Evolutionary conservation across 2,888 invertebrate genomes (phyloP).

Genomic region (Leptogaster cylindrica): DNA sequence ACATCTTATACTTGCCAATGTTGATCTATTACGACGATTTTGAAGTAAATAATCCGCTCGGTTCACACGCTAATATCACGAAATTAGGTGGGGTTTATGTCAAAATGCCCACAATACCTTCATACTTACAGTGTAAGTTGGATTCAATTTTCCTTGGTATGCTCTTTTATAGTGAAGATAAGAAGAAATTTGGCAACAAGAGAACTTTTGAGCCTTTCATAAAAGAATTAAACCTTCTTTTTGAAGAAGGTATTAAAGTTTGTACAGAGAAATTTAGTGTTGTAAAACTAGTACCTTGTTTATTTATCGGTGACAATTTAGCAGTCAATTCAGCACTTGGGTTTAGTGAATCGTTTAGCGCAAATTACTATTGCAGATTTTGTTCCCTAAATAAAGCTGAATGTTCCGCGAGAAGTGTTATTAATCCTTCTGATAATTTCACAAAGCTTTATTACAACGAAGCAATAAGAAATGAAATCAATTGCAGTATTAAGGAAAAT

Average conservation of each 20-base stretch:
- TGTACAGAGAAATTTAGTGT: too few relatives aligned
- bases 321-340: neutral
- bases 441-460: too few relatives aligned
- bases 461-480: too few relatives aligned
- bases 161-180: conserved; percentile 12
- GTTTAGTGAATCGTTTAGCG: neutral
- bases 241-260: too few relatives aligned
- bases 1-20: neutral
- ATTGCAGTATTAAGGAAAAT: conserved; percentile 11
- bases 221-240: too few relatives aligned
- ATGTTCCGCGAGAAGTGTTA: neutral
- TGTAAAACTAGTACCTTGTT: neutral
- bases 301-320: neutral
- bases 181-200: neutral
- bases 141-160: neutral
- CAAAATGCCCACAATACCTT: conserved; percentile 7
- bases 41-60: neutral
- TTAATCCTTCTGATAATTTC: neutral
- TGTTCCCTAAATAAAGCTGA: neutral
- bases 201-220: neutral
- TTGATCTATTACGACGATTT: conserved; percentile 11
- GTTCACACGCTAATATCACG: neutral
- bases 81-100: conserved; percentile 24
- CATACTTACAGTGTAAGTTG: neutral
- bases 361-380: neutral